Base-by-base conservation (phyloP, 2,113 vertebrate genomes). In the Sturnus vulgaris region DNA sequence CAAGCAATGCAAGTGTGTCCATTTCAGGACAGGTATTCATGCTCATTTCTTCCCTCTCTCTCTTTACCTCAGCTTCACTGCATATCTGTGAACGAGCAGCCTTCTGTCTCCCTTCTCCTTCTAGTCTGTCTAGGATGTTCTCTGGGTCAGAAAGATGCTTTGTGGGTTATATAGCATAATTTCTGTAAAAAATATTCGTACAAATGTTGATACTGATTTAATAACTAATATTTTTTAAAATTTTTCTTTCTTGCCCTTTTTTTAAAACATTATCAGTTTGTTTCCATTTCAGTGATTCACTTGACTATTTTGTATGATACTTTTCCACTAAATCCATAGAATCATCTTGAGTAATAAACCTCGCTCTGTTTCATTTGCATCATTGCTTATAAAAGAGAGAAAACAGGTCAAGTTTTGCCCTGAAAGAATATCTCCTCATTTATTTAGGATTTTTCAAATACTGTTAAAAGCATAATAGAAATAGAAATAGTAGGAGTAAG, bases 351-450 rank as follows among this genome's bases (percentile, higher is more conserved):
- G 28, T 82, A 80, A 46, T 37, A 82, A 90, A 61, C 30, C 50
- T 90, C 0, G 3, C 70, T 91, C 60, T 2, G 5, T 90, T 94
- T 92, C 61, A 69, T 93, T 96, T 90, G 82, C 93, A 88, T 95
- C 75, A 56, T 75, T 95, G 82, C 61, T 66, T 86, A 82, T 69
- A 60, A 85, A 82, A 57, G 57, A 88, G 88, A 92, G 76, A 94
- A 94, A 96, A 57, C 71, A 90, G 95, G 93, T 82, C 93, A 94
- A 71, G 59, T 76, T 94, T 77, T 93, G 75, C 77, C 88, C 90
- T 90, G 85, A 42, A 92, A 93, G 79, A 90, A 72, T 80, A 82
- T 69, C 3, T 71, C 53, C 73, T 89, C 8, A 30, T 95, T 96
- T 80, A 80, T 80, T 95, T 93, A 92, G 75, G 42, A 60, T 82